These are phyloP conservation scores for Psilopsiagon aymara DNA, from an alignment of 2,113 vertebrate genomes.

Conservation along the genomic window DNA sequence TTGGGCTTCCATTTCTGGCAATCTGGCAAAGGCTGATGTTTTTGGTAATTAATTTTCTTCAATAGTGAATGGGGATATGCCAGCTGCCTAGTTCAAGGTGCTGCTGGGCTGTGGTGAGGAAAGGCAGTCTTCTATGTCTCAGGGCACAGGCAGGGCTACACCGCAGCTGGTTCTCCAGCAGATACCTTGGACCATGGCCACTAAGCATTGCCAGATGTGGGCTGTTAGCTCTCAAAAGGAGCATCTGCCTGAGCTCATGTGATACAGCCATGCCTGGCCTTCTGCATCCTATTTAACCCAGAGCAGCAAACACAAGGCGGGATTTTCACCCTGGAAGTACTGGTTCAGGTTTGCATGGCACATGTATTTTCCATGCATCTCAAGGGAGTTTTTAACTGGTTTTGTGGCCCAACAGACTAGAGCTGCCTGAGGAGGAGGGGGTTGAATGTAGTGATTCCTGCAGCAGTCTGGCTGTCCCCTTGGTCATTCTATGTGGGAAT, in stretches of 20 bases:
- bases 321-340: not conserved
- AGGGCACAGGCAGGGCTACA: not conserved
- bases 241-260: rapidly evolving
- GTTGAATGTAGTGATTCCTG: not conserved
- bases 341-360: not conserved
- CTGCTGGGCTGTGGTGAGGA: not conserved
- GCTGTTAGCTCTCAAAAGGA: rapidly evolving
- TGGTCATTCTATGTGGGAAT: not conserved
- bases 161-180: not conserved
- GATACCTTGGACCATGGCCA: rapidly evolving
- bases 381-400: not conserved
- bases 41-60: not conserved
- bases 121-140: not conserved
- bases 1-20: not conserved
- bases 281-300: rapidly evolving
- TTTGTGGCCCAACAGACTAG: not conserved
- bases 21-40: not conserved
- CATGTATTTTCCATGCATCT: not conserved
- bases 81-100: rapidly evolving
- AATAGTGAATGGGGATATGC: not conserved
- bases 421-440: not conserved
- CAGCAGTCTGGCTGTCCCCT: not conserved
- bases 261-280: not conserved
- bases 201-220: not conserved
- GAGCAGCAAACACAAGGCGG: not conserved